Conservation (phyloP, 1,140 invertebrate genomes). For the Aphaenogaster ashmeadi region DNA sequence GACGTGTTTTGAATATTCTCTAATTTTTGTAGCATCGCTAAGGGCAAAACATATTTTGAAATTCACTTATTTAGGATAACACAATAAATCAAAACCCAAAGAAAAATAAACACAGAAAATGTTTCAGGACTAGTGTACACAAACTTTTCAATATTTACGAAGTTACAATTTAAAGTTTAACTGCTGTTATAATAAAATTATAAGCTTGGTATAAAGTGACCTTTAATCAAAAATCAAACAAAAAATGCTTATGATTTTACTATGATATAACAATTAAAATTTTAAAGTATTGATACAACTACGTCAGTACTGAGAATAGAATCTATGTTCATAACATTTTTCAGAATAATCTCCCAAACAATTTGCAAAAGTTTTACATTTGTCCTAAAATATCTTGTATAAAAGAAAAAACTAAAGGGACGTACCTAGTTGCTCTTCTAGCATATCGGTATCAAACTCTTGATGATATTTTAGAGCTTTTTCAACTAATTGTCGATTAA, state of each 20-base stretch:
- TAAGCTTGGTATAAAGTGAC: not conserved
- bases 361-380: not conserved
- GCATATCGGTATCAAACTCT: constrained; percentile 87
- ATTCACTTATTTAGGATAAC: not conserved
- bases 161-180: not conserved
- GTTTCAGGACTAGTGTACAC: not conserved
- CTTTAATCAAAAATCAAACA: not conserved
- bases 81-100: not conserved
- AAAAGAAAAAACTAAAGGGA: constrained; percentile 45
- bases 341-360: not conserved
- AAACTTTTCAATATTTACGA: not conserved
- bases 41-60: not conserved
- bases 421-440: constrained; percentile 86
- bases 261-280: not conserved
- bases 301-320: not conserved
- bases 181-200: not conserved
- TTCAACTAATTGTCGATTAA: constrained; percentile 88
- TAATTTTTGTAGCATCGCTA: constrained; percentile 40
- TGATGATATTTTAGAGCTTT: constrained; percentile 87
- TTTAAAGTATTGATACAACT: not conserved
- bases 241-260: not conserved
- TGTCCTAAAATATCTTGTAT: not conserved
- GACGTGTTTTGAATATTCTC: constrained; percentile 5
- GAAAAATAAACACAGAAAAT: not conserved
- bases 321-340: not conserved